Base-by-base conservation (phyloP, 2,888 invertebrate genomes). In the Pammene aurita region DNA sequence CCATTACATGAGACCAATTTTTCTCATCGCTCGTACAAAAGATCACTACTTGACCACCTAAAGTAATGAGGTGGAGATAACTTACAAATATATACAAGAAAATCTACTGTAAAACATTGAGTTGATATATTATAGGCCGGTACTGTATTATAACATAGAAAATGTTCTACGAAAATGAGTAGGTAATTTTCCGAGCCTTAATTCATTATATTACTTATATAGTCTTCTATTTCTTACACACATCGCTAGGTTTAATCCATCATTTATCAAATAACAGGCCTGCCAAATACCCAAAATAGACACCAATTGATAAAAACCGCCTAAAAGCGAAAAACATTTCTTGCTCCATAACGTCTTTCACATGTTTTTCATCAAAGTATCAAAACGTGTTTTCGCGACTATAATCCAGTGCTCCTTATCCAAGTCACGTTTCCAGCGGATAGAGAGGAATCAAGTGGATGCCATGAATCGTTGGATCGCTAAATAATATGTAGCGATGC, bases 371-470 rank as follows among this genome's bases (percentile, higher is more conserved):
- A 13, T 38, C 60, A 41, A 52, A 61, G 46, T 41, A 46, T 65
- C 62, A 44, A 38, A 42, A 60, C 18, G 26, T 57, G 56, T 50
- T 46, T 55, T 56, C 35, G 55, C 63, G 52, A 41, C 48, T 70
- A 65, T 77, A 76, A 77, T 76, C 72, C 73, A 48, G 16, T 16
- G 67, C 62, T 55, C 64, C 48, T 48, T 48, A 74, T 75, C 74
- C 77, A 76, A 73, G 78, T 73, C 77, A 76, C 78, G 76, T 75
- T 68, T 62, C n/a, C 14, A 13, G 63, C 13, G 54, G 46, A 67
- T 60, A 62, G 61, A 67, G 58, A 66, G 60, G 61, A 70, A 66
- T 66, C 64, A 50, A 61, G 66, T 44, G 58, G 67, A 67, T 72
- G 72, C 73, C 70, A 72, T 66, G 72, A 66, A 66, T 71, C 78